Evolutionary conservation across 2,888 invertebrate species (phyloP), one percentile per base, ranked within the genome.

Genomic region (Cheilosia soror): DNA sequence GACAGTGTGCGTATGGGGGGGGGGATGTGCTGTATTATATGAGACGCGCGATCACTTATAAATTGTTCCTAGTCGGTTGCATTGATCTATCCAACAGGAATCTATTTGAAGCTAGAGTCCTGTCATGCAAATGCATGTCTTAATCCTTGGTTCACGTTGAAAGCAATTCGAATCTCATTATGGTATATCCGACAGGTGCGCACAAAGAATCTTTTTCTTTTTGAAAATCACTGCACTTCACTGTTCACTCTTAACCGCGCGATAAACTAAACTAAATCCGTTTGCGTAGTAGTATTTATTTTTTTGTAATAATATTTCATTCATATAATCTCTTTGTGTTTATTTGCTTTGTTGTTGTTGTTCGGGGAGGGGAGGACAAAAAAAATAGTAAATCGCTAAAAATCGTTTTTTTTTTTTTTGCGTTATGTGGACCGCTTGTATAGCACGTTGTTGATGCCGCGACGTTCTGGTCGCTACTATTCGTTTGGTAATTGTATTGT

Each of bases 381-480:
- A 37, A 37, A 33, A 37, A 37, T 11, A 37, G 37, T 37, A 65
- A 66, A 79, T 83, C 65, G 72, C 53, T 83, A 79, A 27, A 58
- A 77, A 77, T 68, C 63, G 73, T 42, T 82, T 77, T 29, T 55
- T 58, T 55, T 58, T 84, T 60, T 55, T 79, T 51, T 76, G 47
- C 44, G 47, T 31, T 60, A 57, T 68, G 47, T 60, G 87, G 89
- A 47, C 58, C 73, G 85, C 66, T 83, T 79, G 89, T 76, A 88
- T 88, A 89, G 88, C 91, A 90, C 91, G 91, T 90, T 92, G 91
- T 90, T 91, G 89, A 91, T 91, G 90, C 91, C 91, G 91, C 92
- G 92, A 92, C 92, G 92, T 90, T 89, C 90, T 88, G 88, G 89
- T 91, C 91, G 91, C 91, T 90, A 91, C 91, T 92, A 90, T 89